Evolutionary conservation across 2,797 vertebrate genomes (phyloP).

Genomic region (Liparis tanakae): DNA sequence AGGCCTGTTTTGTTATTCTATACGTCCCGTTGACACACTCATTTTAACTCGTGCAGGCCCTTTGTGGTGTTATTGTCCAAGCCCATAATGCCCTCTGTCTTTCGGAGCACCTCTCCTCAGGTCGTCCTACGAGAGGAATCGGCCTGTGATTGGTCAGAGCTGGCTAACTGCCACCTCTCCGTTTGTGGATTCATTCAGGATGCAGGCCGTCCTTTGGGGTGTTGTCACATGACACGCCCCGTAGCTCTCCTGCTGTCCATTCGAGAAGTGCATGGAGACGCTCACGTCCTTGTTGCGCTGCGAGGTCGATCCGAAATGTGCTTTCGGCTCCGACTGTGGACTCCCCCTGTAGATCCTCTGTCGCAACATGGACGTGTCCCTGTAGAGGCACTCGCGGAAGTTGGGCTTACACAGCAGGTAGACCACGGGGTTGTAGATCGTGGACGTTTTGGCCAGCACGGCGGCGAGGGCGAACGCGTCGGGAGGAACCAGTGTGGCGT

Average conservation of each 20-base stretch:
- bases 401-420: slow-evolving; percentile 89
- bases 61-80: slow-evolving; percentile 18
- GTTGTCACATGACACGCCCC: slow-evolving; percentile 54
- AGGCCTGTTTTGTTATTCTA: background rate
- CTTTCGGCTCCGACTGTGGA: slow-evolving; percentile 41
- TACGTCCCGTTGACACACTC: background rate
- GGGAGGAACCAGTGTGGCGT: slow-evolving; percentile 76
- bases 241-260: slow-evolving; percentile 68
- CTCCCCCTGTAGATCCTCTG: slow-evolving; percentile 79
- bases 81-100: slow-evolving; percentile 16
- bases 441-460: slow-evolving; percentile 88
- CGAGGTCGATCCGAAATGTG: slow-evolving; percentile 45
- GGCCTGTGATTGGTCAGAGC: slow-evolving; percentile 64
- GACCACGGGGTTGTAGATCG: slow-evolving; percentile 88
- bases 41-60: background rate
- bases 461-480: slow-evolving; percentile 85
- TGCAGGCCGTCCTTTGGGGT: slow-evolving; percentile 71
- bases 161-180: slow-evolving; percentile 74
- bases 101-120: slow-evolving; percentile 21
- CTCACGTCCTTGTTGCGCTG: slow-evolving; percentile 69
- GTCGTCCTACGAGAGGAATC: slow-evolving; percentile 67
- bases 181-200: slow-evolving; percentile 70
- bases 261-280: slow-evolving; percentile 70
- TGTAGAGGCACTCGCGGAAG: slow-evolving; percentile 85
- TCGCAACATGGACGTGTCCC: slow-evolving; percentile 75